phyloP scores from a whole-genome alignment of 1,140 invertebrate genomes.

The Caligus rogercresseyi region DNA sequence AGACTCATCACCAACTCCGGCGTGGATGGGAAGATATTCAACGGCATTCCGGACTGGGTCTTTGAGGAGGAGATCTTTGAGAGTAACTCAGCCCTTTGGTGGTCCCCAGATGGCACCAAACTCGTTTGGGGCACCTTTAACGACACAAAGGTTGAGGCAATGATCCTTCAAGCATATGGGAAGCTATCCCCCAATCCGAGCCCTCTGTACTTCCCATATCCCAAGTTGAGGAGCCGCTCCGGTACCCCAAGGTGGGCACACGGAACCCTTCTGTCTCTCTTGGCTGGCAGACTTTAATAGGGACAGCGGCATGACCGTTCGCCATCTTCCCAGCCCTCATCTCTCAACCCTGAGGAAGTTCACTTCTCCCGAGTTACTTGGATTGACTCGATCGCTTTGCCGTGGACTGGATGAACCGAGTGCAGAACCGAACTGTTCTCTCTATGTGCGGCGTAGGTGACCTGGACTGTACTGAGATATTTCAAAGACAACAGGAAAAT shows the following conservation, averaged over 20 bases:
- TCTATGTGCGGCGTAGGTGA: constrained; percentile 25
- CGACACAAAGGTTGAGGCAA: constrained; percentile 40
- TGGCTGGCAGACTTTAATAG: constrained; percentile 52
- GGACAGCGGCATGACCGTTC: constrained; percentile 21
- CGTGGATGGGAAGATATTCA: constrained; percentile 45
- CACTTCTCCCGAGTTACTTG: constrained; percentile 55
- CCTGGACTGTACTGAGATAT: constrained; percentile 9
- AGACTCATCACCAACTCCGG: constrained; percentile 38
- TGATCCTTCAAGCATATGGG: constrained; percentile 34
- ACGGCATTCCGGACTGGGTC: constrained; percentile 61
- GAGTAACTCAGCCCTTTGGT: constrained; percentile 68
- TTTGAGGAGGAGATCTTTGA: constrained; percentile 80
- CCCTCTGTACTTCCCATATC: constrained; percentile 1
- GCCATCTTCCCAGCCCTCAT: constrained; percentile 22
- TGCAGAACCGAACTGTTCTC: constrained; percentile 46
- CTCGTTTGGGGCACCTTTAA: constrained; percentile 67
- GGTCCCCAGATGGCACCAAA: constrained; percentile 55
- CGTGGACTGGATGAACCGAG: constrained; percentile 64
- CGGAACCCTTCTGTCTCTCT: constrained; percentile 53
- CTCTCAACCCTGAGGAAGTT: constrained; percentile 34
- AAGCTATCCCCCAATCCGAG: neutral
- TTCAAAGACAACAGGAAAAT: neutral
- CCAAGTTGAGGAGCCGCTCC: constrained; percentile 33
- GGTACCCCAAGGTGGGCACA: constrained; percentile 69
- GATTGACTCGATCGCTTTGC: constrained; percentile 45